Conservation (phyloP, 2,888 invertebrate species). For the Bellardia pandia region DNA sequence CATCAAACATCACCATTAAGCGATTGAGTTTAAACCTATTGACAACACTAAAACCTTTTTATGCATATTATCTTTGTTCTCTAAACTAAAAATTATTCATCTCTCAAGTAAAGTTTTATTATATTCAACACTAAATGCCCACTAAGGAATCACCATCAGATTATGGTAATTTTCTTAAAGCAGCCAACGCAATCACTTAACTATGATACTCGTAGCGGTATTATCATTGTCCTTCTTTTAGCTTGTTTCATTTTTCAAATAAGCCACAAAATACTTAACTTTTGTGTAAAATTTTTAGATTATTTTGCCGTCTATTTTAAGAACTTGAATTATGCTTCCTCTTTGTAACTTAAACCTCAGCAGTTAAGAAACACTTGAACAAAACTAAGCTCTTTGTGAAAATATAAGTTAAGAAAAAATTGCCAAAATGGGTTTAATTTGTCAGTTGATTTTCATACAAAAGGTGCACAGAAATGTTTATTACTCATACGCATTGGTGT, state of each 20-base stretch:
- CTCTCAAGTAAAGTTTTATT: background rate
- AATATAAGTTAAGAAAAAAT: background rate
- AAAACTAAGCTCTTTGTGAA: background rate
- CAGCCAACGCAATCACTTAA: background rate
- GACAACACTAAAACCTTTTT: too few relatives aligned
- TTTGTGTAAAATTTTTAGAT: background rate
- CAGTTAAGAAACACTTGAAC: background rate
- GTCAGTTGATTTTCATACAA: background rate
- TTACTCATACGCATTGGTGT: conserved; percentile 1
- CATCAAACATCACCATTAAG: too few relatives aligned
- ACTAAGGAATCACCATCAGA: background rate
- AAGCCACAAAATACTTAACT: background rate
- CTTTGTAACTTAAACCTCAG: background rate
- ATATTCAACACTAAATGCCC: background rate
- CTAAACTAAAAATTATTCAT: background rate
- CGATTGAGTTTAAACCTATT: too few relatives aligned
- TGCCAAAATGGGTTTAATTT: background rate
- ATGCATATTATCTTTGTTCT: background rate
- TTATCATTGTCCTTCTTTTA: conserved; percentile 20
- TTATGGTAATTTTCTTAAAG: conserved; percentile 24
- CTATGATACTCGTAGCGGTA: background rate
- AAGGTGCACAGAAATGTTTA: background rate
- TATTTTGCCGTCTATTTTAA: background rate
- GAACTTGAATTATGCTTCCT: background rate
- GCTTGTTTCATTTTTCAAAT: background rate